A percentile compares a stretch with the other conserved stretches of the same genome.
These are phyloP conservation scores for Trichogramma evanescens DNA, from an alignment of 2,888 invertebrate genomes.

Conservation along the genomic window DNA sequence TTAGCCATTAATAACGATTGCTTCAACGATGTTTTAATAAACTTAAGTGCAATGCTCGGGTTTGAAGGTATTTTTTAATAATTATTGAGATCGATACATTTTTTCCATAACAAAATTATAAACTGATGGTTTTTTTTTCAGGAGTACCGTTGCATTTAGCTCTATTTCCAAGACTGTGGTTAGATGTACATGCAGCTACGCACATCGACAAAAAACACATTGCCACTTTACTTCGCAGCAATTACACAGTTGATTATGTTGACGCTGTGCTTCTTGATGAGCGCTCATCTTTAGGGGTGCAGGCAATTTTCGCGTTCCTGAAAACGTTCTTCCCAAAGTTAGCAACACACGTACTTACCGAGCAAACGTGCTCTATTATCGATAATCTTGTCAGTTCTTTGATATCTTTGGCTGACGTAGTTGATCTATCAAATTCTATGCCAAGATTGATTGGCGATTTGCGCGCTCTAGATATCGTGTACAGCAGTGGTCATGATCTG, in stretches of 20 bases:
- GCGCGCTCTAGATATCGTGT: slow-evolving; percentile 55
- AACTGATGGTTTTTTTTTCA: slow-evolving; percentile 18
- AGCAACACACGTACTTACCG: slow-evolving; percentile 56
- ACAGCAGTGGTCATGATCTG: slow-evolving; percentile 46
- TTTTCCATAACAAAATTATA: background rate
- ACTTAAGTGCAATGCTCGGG: slow-evolving; percentile 81
- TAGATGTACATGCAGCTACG: slow-evolving; percentile 73
- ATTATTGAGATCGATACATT: slow-evolving; percentile 1
- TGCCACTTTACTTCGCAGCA: slow-evolving; percentile 72
- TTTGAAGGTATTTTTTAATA: slow-evolving; percentile 60
- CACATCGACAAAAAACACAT: slow-evolving; percentile 74
- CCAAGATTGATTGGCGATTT: slow-evolving; percentile 53
- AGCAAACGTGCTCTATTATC: slow-evolving; percentile 56
- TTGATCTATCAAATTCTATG: slow-evolving; percentile 51
- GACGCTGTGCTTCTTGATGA: slow-evolving; percentile 86
- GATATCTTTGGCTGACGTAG: slow-evolving; percentile 50
- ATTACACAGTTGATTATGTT: slow-evolving; percentile 80
- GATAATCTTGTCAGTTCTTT: slow-evolving; percentile 59
- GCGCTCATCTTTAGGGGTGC: slow-evolving; percentile 75
- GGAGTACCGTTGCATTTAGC: slow-evolving; percentile 78
- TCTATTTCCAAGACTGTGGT: slow-evolving; percentile 87
- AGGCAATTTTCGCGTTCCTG: slow-evolving; percentile 79
- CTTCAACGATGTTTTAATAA: slow-evolving; percentile 77
- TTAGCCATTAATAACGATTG: slow-evolving; percentile 83
- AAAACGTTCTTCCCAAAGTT: slow-evolving; percentile 87